Percentiles rank a stretch among this genome's conserved stretches.
phyloP scores from a whole-genome alignment of 1,140 invertebrate genomes.

The Bombus sylvicola region DNA sequence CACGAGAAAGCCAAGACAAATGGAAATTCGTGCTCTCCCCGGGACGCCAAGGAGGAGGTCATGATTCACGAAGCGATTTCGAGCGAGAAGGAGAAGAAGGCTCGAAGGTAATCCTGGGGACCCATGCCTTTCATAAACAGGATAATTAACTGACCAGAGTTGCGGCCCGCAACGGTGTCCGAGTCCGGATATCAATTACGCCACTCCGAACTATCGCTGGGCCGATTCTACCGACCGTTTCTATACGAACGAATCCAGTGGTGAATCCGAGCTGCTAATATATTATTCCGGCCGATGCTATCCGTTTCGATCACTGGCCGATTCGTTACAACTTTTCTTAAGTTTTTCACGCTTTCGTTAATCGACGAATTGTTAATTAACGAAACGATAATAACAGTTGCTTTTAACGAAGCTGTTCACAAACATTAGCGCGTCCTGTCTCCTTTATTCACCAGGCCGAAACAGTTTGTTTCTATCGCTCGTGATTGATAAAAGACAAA shows the following conservation, averaged over 20 bases:
- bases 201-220: not conserved
- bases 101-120: not conserved
- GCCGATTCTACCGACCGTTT: not conserved
- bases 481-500: no score
- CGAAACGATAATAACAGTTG: no score
- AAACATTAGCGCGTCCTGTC: no score
- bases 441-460: no score
- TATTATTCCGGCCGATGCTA: not conserved
- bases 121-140: conserved; percentile 3
- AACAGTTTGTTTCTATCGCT: no score
- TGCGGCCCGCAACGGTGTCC: not conserved
- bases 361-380: not conserved
- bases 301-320: not conserved
- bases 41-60: no score
- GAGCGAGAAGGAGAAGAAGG: not conserved
- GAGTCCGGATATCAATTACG: not conserved
- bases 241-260: not conserved
- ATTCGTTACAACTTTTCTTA: not conserved
- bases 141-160: conserved; percentile 18
- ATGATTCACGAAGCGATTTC: conserved; percentile 36
- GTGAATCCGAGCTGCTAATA: not conserved
- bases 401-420: no score
- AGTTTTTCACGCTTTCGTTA: not conserved
- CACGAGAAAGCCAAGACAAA: conserved; percentile 34
- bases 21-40: conserved; percentile 35